phyloP scores from a whole-genome alignment of 2,888 invertebrate genomes.

The Myopa testacea region DNA sequence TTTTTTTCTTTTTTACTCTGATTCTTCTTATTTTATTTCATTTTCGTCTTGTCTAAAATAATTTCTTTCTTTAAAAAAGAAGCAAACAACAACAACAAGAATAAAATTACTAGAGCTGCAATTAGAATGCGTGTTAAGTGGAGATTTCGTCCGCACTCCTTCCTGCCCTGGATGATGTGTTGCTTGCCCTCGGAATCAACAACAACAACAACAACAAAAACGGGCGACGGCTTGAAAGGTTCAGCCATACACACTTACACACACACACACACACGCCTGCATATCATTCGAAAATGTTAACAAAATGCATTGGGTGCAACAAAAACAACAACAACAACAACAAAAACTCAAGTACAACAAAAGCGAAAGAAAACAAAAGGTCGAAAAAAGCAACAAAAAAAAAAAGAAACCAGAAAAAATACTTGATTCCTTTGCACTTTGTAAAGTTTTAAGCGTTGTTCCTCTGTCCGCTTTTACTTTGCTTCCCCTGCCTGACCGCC shows the following conservation, averaged over 20 bases:
- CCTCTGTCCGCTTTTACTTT: constrained; percentile 9
- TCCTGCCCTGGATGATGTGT: background rate
- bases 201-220: constrained; percentile 31
- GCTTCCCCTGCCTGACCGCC: background rate
- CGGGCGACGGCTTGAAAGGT: constrained; percentile 6
- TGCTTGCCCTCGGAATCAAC: constrained; percentile 46
- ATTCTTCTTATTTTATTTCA: constrained; percentile 32
- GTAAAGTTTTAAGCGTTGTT: constrained; percentile 32
- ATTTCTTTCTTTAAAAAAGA: constrained; percentile 38
- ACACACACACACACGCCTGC: constrained; percentile 12
- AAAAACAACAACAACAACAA: constrained; percentile 48
- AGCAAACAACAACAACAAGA: constrained; percentile 35
- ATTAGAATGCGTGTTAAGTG: constrained; percentile 68
- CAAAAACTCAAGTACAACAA: constrained; percentile 38
- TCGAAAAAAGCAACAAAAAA: constrained; percentile 35
- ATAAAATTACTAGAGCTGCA: constrained; percentile 55
- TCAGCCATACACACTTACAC: constrained; percentile 1
- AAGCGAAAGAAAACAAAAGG: constrained; percentile 40
- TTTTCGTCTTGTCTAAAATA: constrained; percentile 39
- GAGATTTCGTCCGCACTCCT: constrained; percentile 31
- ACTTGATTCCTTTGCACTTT: constrained; percentile 44
- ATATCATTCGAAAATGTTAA: constrained; percentile 35
- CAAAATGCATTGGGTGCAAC: constrained; percentile 64
- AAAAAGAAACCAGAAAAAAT: constrained; percentile 42
- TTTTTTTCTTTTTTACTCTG: constrained; percentile 25